Conservation (phyloP, 1,140 invertebrate genomes). For the Oedothorax gibbosus region DNA sequence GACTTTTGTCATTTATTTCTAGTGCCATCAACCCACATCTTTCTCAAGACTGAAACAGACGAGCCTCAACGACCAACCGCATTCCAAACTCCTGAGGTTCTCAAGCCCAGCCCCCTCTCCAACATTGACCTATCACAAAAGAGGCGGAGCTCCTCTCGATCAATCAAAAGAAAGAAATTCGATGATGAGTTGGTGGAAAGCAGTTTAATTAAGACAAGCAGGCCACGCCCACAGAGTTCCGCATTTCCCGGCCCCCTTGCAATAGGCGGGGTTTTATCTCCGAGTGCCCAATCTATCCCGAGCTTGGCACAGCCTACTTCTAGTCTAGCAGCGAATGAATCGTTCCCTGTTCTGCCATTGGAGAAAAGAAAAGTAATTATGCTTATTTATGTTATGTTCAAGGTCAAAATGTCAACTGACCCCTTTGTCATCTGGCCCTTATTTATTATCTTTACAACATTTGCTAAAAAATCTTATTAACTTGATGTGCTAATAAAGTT, state of each 20-base stretch:
- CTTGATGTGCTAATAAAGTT: too few relatives aligned
- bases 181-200: slow-evolving; percentile 92
- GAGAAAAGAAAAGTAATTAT: slow-evolving; percentile 63
- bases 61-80: slow-evolving; percentile 4
- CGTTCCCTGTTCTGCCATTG: slow-evolving; percentile 46
- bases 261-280: slow-evolving; percentile 51
- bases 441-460: too few relatives aligned
- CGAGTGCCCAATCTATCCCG: slow-evolving; percentile 24
- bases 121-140: slow-evolving; percentile 48
- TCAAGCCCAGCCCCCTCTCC: slow-evolving; percentile 14
- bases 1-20: neutral
- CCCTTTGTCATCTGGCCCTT: too few relatives aligned
- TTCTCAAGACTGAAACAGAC: slow-evolving; percentile 31
- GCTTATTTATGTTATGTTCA: neutral
- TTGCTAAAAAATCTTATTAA: too few relatives aligned
- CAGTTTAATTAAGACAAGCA: slow-evolving; percentile 66
- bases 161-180: slow-evolving; percentile 95
- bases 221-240: slow-evolving; percentile 56
- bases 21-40: slow-evolving; percentile 37
- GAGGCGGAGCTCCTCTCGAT: slow-evolving; percentile 82
- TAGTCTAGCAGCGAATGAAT: slow-evolving; percentile 5
- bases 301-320: neutral
- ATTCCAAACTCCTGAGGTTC: slow-evolving; percentile 9
- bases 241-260: slow-evolving; percentile 39
- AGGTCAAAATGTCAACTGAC: too few relatives aligned